phyloP scores from a whole-genome alignment of 2,113 vertebrate species.

The Cepphus grylle region DNA sequence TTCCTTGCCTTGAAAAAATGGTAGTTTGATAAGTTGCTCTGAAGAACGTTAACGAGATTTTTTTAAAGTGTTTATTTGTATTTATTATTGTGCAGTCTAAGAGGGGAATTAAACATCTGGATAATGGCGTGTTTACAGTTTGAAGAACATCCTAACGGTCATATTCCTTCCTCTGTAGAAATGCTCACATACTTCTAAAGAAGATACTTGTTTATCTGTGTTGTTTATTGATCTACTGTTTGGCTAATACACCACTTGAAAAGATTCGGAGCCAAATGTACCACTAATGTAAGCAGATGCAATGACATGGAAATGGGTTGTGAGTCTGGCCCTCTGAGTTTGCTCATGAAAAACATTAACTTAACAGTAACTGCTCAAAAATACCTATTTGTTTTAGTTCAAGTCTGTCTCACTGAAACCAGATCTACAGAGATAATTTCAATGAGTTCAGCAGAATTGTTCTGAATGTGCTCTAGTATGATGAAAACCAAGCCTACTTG shows the following conservation, averaged over 20 bases:
- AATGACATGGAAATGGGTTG: not conserved
- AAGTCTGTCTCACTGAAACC: not conserved
- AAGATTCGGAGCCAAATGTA: not conserved
- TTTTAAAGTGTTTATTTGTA: not conserved
- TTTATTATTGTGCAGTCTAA: slow-evolving; percentile 1
- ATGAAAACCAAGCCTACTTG: not conserved
- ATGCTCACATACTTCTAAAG: not conserved
- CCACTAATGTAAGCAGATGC: not conserved
- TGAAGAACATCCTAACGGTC: not conserved
- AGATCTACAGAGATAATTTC: not conserved
- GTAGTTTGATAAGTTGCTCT: not conserved
- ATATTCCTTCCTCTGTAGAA: not conserved
- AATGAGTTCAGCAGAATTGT: not conserved
- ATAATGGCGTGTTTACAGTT: slow-evolving; percentile 10
- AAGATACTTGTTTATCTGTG: not conserved
- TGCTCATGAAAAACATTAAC: not conserved
- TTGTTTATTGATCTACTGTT: slow-evolving; percentile 14
- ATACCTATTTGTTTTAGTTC: not conserved
- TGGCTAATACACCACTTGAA: not conserved
- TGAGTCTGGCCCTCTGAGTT: not conserved
- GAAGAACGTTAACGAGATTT: not conserved
- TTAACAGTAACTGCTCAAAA: not conserved
- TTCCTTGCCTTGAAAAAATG: not conserved
- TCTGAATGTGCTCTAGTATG: not conserved
- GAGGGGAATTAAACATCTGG: slow-evolving; percentile 1